These are phyloP conservation scores for Mantis religiosa DNA, from an alignment of 2,888 invertebrate genomes.

Conservation along the genomic window DNA sequence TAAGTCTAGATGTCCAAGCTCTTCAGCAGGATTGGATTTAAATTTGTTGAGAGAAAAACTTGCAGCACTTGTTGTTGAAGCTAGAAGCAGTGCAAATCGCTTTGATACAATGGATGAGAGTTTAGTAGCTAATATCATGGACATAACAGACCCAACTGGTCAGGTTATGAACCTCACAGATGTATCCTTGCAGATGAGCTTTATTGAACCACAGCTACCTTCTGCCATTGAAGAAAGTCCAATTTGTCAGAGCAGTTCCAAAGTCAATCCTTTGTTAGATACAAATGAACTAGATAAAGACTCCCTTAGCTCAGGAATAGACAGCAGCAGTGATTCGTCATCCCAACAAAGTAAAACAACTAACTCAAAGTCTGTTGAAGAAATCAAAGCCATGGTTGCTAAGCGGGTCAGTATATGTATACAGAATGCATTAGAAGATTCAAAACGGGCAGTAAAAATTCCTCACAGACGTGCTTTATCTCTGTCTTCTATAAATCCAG, in stretches of 20 bases:
- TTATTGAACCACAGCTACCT: not conserved
- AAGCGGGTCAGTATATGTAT: not conserved
- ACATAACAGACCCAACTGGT: not conserved
- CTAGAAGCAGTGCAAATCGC: not conserved
- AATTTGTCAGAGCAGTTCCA: not conserved
- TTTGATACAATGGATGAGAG: not conserved
- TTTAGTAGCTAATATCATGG: not conserved
- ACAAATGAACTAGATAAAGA: not conserved
- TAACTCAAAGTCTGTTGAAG: not conserved
- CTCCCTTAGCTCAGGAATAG: not conserved
- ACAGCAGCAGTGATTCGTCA: not conserved
- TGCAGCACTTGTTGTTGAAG: not conserved
- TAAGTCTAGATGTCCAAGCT: not conserved
- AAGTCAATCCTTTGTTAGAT: not conserved
- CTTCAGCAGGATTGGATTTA: not conserved
- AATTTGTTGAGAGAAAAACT: not conserved
- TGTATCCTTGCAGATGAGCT: not conserved
- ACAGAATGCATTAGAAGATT: not conserved
- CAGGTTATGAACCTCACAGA: not conserved
- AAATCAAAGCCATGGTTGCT: slow-evolving; percentile 3
- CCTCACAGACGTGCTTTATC: not conserved
- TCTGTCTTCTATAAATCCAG: not conserved
- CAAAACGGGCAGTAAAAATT: not conserved
- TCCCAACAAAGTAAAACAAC: not conserved
- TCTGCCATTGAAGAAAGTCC: not conserved